Percentiles rank a stretch among this genome's conserved stretches.
phyloP scores from a whole-genome alignment of 2,113 vertebrate genomes.

The Corapipo altera region DNA sequence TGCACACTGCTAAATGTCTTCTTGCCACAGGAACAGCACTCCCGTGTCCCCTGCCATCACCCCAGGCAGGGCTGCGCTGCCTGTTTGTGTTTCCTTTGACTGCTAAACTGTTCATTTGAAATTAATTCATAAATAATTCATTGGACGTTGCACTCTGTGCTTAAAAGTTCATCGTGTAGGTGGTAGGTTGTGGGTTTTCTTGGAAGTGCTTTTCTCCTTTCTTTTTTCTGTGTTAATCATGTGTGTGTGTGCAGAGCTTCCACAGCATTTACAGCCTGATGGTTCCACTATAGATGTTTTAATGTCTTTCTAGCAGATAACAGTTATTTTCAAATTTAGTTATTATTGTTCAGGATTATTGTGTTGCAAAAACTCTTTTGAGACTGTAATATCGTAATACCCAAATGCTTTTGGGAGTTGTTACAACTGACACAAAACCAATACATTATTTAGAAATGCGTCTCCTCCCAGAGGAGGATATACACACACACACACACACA shows the following conservation, averaged over 20 bases:
- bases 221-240: background rate
- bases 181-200: constrained; percentile 38
- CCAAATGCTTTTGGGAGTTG: background rate
- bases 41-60: background rate
- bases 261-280: background rate
- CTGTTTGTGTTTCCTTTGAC: constrained; percentile 33
- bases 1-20: background rate
- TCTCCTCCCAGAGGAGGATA: background rate
- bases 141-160: constrained; percentile 1
- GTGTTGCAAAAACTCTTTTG: background rate
- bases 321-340: background rate
- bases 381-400: background rate
- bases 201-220: background rate
- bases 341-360: background rate
- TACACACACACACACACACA: no score
- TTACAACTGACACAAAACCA: background rate
- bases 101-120: constrained; percentile 46
- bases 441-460: background rate
- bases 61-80: background rate
- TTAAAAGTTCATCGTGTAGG: constrained; percentile 40
- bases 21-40: background rate
- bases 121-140: constrained; percentile 65
- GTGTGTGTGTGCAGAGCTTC: background rate
- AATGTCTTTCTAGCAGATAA: background rate
- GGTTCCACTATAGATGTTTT: background rate